phyloP scores from a whole-genome alignment of 2,113 vertebrate genomes.

The Hydrochoerus hydrochaeris region DNA sequence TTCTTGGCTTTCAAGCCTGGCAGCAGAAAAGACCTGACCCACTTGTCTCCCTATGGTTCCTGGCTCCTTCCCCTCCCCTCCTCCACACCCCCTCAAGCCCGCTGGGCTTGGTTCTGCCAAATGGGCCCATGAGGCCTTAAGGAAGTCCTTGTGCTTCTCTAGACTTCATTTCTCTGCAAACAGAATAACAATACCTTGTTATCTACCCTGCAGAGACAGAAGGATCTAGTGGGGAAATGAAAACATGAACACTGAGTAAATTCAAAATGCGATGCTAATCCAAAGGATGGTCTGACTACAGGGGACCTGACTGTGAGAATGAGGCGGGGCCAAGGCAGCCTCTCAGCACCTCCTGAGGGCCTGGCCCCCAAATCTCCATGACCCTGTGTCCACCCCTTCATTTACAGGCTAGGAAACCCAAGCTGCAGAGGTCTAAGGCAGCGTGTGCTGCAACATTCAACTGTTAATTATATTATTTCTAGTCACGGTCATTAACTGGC shows the following conservation, averaged over 20 bases:
- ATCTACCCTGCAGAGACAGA: not conserved
- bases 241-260: not conserved
- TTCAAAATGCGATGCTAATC: not conserved
- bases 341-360: not conserved
- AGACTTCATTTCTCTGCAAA: not conserved
- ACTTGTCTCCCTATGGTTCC: too few species aligned
- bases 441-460: not conserved
- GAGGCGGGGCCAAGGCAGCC: accelerated
- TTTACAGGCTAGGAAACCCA: not conserved
- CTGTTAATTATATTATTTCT: not conserved
- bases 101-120: not conserved
- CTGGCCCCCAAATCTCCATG: not conserved
- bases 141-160: not conserved
- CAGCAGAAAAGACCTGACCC: not conserved
- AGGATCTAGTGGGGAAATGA: not conserved
- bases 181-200: too few species aligned
- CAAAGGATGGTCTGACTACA: not conserved
- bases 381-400: not conserved
- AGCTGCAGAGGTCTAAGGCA: not conserved
- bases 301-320: accelerated
- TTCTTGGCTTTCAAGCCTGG: not conserved
- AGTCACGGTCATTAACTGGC: not conserved
- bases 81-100: not conserved
- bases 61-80: not conserved
- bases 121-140: not conserved